Evolutionary conservation across 2,888 invertebrate genomes (phyloP).

Genomic region (Operophtera brumata): DNA sequence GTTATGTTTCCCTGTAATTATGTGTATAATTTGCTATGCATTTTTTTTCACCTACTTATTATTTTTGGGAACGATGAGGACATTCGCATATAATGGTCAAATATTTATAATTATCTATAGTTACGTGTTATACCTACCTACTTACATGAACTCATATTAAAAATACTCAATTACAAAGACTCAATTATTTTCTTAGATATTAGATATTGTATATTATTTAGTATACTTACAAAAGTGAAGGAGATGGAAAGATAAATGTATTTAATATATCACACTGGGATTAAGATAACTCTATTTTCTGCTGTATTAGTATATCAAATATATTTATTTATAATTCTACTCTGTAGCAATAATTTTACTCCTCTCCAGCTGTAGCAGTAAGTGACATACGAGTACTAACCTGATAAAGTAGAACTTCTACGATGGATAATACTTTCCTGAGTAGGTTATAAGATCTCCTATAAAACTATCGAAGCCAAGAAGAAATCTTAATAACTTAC

Average conservation of each 20-base stretch:
- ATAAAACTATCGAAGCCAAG: no score
- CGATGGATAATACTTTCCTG: neutral
- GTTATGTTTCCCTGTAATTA: constrained; percentile 17
- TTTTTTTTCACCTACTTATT: neutral
- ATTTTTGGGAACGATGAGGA: neutral
- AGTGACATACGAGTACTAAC: neutral
- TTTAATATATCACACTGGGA: neutral
- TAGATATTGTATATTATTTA: neutral
- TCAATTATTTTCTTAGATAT: neutral
- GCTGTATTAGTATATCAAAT: neutral
- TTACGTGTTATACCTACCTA: no score
- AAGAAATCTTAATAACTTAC: no score
- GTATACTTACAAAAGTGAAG: neutral
- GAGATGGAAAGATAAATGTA: neutral
- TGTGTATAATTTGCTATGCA: constrained; percentile 19
- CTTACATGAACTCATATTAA: no score
- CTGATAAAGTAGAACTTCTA: neutral
- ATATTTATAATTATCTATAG: no score
- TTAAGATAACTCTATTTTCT: neutral
- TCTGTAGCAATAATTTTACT: neutral
- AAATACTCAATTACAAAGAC: neutral
- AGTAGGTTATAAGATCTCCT: neutral
- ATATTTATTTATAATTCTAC: neutral
- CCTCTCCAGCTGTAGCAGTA: neutral
- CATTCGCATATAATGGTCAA: no score